Base-by-base conservation (phyloP, 2,797 vertebrate species). In the Salmo trutta region DNA sequence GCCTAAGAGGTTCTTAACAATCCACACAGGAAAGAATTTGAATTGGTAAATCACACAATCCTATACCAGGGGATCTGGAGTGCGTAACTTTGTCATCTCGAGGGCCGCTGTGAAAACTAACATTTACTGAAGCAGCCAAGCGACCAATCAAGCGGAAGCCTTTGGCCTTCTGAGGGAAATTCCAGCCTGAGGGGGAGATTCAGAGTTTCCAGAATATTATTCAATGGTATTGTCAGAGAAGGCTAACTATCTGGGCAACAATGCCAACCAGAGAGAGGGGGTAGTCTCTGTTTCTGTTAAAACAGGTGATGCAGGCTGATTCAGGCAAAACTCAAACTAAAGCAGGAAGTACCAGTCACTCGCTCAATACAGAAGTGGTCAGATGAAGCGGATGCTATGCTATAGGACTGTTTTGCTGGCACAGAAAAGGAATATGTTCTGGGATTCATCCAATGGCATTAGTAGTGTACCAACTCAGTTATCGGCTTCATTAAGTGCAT, bases 11-110 rank as follows among this genome's bases (percentile, higher is more conserved):
- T 84, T 87, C 88, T 89, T 81, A 88, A 89, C 82, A 86, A 85
- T 87, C 86, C 89, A 87, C 90, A 92, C 83, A 90, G 88, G 89
- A 91, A 91, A 90, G 87, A 92, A 91, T 90, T 77, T 80, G 83
- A 89, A 89, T 84, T 82, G 82, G 84, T 91, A 87, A 92, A 93
- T 88, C 88, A 75, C 85, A 84, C 84, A 87, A 77, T 86, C 84
- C 83, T 86, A 81, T 89, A 86, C 85, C 83, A 80, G 84, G 83
- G 75, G 84, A 89, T 92, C 90, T 87, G 88, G 91, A 91, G 89
- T 89, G 86, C 86, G 80, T 93, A 92, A 91, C 88, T 90, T 91
- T 92, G 92, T 92, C 92, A 91, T 91, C 87, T 90, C 85, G 85
- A 90, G 89, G 87, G 90, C 84, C 87, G 80, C 75, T 79, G 83